Base-by-base conservation (phyloP, 2,113 vertebrate genomes). In the Pionites leucogaster region DNA sequence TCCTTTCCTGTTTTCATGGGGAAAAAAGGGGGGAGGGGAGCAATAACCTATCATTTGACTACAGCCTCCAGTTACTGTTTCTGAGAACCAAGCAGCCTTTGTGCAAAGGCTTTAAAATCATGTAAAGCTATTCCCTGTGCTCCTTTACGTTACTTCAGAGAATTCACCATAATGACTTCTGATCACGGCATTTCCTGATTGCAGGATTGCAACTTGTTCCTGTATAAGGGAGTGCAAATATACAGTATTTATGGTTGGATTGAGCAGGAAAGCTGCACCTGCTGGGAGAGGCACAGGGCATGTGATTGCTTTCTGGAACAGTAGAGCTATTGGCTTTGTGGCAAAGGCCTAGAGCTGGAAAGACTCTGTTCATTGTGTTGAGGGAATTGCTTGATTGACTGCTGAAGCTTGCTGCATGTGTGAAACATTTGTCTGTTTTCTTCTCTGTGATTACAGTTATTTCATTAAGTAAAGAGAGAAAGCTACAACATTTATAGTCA, bases 291-390 rank as follows among this genome's bases (percentile, higher is more conserved):
- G 63, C 82, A 69, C 11, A 49, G 53, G 37, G 59, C 87, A 74
- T 88, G 82, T 59, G 84, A 87, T 72, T 79, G 82, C 67, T 90
- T 94, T 94, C 93, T 2, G 2, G 91, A 97, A 94, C 78, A 96
- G 84, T 7, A 60, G 74, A 95, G 74, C 86, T 89, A 72, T 80
- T 94, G 74, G 91, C 63, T 85, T 91, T 93, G 89, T 93, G 91
- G 94, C 87, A 82, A 76, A 95, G 81, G 78, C 89, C 91, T 95
- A 79, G 90, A 95, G 90, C 77, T 95, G 95, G 91, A 95, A 94
- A 93, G 49, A 80, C 31, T 94, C 69, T 33, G 15, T 69, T 92
- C 74, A 79, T 69, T 94, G 93, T 79, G 57, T 69, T 85, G 65
- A 53, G 71, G 28, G 49, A 92, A 95, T 90, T 82, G 46, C 85